phyloP scores from a whole-genome alignment of 1,140 invertebrate species.

The Harpegnathos saltator region DNA sequence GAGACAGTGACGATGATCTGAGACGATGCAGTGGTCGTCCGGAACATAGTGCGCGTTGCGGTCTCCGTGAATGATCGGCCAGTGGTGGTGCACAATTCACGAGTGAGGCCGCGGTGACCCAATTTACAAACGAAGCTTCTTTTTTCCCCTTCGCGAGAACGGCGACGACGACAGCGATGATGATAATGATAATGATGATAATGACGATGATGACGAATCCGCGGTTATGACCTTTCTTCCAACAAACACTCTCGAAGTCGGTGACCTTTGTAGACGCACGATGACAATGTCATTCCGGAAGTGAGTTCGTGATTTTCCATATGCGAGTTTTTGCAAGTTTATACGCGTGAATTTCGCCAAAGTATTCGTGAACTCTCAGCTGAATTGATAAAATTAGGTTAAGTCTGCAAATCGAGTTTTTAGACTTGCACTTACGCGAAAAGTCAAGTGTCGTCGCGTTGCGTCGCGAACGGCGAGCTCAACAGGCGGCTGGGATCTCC shows the following conservation, averaged over 20 bases:
- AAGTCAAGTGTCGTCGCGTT: neutral
- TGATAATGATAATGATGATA: slow-evolving; percentile 42
- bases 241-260: too few species aligned
- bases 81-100: slow-evolving; percentile 7
- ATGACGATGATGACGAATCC: slow-evolving; percentile 16
- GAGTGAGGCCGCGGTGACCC: slow-evolving; percentile 65
- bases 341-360: neutral
- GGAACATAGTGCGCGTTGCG: slow-evolving; percentile 30
- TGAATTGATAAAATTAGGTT: slow-evolving; percentile 72
- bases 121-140: slow-evolving; percentile 65
- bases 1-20: neutral
- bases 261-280: neutral
- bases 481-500: neutral
- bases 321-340: neutral
- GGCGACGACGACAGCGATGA: slow-evolving; percentile 46
- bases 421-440: too few species aligned
- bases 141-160: slow-evolving; percentile 48
- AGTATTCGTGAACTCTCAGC: slow-evolving; percentile 64
- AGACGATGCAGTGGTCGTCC: slow-evolving; percentile 38
- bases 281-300: neutral
- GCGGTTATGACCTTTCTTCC: too few species aligned
- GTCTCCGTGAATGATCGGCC: neutral
- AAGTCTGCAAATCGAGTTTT: neutral
- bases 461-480: slow-evolving; percentile 10
- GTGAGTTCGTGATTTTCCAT: slow-evolving; percentile 58